Conservation (phyloP, 2,888 invertebrate genomes). For the Labia minor region DNA sequence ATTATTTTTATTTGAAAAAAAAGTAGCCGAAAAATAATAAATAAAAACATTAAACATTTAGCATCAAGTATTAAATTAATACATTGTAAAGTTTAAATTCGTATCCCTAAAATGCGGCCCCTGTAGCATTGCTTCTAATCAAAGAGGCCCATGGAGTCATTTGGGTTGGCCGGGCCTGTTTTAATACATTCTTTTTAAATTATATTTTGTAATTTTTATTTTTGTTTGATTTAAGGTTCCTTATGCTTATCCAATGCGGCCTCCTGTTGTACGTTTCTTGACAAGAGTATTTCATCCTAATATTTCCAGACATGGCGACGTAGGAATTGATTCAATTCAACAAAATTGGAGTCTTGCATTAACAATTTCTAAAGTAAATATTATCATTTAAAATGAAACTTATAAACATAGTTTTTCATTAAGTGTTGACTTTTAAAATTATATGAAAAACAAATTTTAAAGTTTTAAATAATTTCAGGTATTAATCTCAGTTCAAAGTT, state of each 20-base stretch:
- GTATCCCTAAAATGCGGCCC: too few species aligned
- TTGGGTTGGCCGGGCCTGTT: neutral
- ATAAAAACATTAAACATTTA: too few species aligned
- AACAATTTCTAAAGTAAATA: constrained; percentile 64
- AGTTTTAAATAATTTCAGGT: too few species aligned
- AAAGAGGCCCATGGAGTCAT: too few species aligned
- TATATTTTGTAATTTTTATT: constrained; percentile 18
- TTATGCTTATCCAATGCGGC: constrained; percentile 72
- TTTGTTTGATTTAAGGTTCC: constrained; percentile 32
- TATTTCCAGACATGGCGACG: constrained; percentile 88
- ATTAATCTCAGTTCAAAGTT: constrained; percentile 74
- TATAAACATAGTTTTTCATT: too few species aligned
- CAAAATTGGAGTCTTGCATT: constrained; percentile 94
- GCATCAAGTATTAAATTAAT: too few species aligned
- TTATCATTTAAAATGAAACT: too few species aligned
- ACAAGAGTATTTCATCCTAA: constrained; percentile 92
- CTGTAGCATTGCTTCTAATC: too few species aligned
- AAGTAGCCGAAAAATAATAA: constrained; percentile 16
- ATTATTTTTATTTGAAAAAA: too few species aligned
- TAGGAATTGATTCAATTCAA: constrained; percentile 88
- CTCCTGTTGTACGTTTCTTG: constrained; percentile 82
- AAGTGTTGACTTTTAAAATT: too few species aligned
- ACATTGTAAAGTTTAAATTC: constrained; percentile 23
- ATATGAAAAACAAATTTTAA: too few species aligned
- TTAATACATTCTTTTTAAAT: neutral